These are phyloP conservation scores for Elaeidobius kamerunicus DNA, from an alignment of 2,888 invertebrate species.

Conservation along the genomic window DNA sequence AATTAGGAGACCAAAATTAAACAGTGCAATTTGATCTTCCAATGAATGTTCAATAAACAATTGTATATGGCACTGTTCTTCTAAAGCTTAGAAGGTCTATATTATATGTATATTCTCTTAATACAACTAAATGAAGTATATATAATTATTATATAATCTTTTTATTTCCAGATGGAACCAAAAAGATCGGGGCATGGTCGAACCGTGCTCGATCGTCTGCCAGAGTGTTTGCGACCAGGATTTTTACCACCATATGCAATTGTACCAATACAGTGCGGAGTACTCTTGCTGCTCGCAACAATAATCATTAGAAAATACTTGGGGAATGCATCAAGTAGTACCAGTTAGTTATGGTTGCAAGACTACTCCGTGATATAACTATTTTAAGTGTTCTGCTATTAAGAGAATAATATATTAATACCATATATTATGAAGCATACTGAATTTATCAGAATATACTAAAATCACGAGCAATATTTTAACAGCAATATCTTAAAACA, in stretches of 20 bases:
- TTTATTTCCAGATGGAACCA: slow-evolving; percentile 47
- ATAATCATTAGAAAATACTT: slow-evolving; percentile 32
- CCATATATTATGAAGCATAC: neutral
- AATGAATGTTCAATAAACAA: too few species aligned
- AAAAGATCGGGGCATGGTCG: slow-evolving; percentile 48
- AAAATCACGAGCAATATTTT: neutral
- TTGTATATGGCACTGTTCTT: too few species aligned
- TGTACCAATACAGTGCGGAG: slow-evolving; percentile 49
- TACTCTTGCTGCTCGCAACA: slow-evolving; percentile 44
- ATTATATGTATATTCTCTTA: too few species aligned
- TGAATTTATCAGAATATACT: too few species aligned
- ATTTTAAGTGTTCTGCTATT: slow-evolving; percentile 4
- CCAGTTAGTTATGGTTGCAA: slow-evolving; percentile 9
- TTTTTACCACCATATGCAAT: slow-evolving; percentile 50
- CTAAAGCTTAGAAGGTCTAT: too few species aligned
- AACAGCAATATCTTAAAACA: neutral
- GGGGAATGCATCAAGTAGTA: slow-evolving; percentile 14
- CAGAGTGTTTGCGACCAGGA: slow-evolving; percentile 47
- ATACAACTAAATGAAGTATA: too few species aligned
- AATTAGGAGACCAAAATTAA: too few species aligned
- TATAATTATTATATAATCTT: too few species aligned
- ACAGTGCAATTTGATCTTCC: too few species aligned
- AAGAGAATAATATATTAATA: slow-evolving; percentile 2
- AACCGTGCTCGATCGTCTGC: slow-evolving; percentile 48
- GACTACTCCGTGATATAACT: slow-evolving; percentile 10